phyloP scores from a whole-genome alignment of 2,113 vertebrate species.

The Stigmatopora nigra region DNA sequence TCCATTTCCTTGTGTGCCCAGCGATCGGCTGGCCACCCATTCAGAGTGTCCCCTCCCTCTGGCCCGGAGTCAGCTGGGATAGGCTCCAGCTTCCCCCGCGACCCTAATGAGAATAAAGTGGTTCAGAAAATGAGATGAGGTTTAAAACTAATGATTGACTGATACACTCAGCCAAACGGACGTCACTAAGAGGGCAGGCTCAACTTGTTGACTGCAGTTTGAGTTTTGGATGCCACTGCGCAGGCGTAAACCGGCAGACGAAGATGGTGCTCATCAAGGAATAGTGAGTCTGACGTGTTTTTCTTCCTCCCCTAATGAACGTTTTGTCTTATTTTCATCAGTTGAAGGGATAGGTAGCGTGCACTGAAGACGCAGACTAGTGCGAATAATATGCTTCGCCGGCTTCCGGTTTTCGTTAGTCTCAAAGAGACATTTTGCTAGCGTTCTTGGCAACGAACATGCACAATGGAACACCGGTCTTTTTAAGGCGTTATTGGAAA shows the following conservation, averaged over 20 bases:
- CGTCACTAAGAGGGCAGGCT: constrained; percentile 41
- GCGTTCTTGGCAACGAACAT: no score
- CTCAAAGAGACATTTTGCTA: constrained; percentile 20
- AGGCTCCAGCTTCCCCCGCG: no score
- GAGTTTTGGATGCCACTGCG: constrained; percentile 51
- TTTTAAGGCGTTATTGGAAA: constrained; percentile 53
- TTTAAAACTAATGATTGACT: background rate
- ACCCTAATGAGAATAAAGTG: no score
- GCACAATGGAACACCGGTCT: constrained; percentile 61
- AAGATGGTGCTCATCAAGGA: constrained; percentile 95
- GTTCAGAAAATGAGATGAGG: no score
- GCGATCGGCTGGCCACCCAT: no score
- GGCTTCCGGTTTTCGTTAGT: background rate
- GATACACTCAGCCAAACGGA: constrained; percentile 45
- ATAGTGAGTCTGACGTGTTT: constrained; percentile 77
- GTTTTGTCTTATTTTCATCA: background rate
- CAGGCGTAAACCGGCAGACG: constrained; percentile 67
- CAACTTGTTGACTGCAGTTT: constrained; percentile 38
- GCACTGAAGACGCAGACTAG: background rate
- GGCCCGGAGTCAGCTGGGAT: no score
- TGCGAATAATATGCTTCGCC: background rate
- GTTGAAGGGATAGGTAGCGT: background rate
- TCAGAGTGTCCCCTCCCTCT: no score
- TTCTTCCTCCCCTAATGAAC: constrained; percentile 2
- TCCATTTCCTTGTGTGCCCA: no score